Evolutionary conservation across 2,113 vertebrate species (phyloP).

Genomic region (Gnathonemus longibarbis): DNA sequence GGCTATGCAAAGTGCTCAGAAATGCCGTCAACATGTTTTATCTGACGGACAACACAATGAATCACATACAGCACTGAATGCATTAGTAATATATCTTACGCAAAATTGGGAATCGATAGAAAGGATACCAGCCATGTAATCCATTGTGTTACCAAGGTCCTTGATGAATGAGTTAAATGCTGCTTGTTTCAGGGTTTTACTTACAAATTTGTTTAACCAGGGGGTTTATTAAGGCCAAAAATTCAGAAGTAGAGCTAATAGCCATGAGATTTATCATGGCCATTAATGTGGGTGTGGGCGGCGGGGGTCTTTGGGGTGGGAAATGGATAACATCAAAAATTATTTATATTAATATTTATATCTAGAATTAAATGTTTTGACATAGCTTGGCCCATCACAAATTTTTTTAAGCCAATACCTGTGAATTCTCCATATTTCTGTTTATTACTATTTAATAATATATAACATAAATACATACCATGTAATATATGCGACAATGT

Average conservation of each 20-base stretch:
- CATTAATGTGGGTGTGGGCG: not conserved
- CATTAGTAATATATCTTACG: constrained; percentile 55
- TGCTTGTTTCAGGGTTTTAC: constrained; percentile 50
- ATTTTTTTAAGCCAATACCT: not conserved
- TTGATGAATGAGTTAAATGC: constrained; percentile 57
- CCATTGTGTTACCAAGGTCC: constrained; percentile 46
- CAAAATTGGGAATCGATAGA: constrained; percentile 59
- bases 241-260: not conserved
- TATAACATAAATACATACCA: not conserved
- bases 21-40: constrained; percentile 56
- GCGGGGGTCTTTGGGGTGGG: not conserved
- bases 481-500: not conserved
- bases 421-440: not conserved
- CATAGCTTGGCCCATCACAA: not conserved
- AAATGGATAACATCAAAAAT: not conserved
- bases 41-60: constrained; percentile 54
- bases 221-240: not conserved
- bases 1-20: constrained; percentile 35
- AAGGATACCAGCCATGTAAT: constrained; percentile 51
- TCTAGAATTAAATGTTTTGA: not conserved
- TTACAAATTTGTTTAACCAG: constrained; percentile 29
- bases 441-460: not conserved
- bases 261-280: not conserved
- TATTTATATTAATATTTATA: not conserved
- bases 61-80: constrained; percentile 54